Percentiles rank a stretch among this genome's conserved stretches.
These are phyloP conservation scores for Calliphora vicina DNA, from an alignment of 1,140 invertebrate species.

Conservation along the genomic window DNA sequence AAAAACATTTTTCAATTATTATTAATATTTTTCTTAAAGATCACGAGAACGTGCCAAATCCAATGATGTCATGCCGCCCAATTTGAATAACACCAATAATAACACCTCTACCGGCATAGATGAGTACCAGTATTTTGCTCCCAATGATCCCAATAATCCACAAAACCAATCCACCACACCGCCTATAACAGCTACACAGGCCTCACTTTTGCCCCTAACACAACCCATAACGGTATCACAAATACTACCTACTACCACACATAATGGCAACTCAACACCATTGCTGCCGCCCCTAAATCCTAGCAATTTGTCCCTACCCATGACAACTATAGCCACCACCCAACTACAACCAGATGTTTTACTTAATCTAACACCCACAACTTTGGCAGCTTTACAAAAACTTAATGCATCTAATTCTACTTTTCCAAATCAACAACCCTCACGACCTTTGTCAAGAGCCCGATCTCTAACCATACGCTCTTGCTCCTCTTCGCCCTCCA, in stretches of 20 bases:
- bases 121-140: slow-evolving; percentile 60
- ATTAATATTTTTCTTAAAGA: slow-evolving; percentile 39
- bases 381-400: slow-evolving; percentile 33
- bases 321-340: neutral
- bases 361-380: slow-evolving; percentile 11
- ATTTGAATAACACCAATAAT: slow-evolving; percentile 40
- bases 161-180: slow-evolving; percentile 47
- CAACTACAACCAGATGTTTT: slow-evolving; percentile 22
- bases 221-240: slow-evolving; percentile 41
- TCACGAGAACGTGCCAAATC: slow-evolving; percentile 55
- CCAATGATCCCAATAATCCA: slow-evolving; percentile 59
- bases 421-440: neutral
- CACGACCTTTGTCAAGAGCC: slow-evolving; percentile 42
- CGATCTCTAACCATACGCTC: slow-evolving; percentile 39
- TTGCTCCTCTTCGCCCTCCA: slow-evolving; percentile 56
- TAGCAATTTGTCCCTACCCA: neutral
- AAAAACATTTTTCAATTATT: neutral
- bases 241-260: neutral
- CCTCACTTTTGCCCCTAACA: slow-evolving; percentile 44
- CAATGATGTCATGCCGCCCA: slow-evolving; percentile 32
- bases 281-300: neutral
- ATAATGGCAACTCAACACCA: neutral
- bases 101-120: slow-evolving; percentile 48
- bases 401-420: neutral
- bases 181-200: neutral